Percentiles rank a stretch among this genome's conserved stretches.
Conservation (phyloP, 2,888 invertebrate genomes). For the Yponomeuta cagnagella region DNA sequence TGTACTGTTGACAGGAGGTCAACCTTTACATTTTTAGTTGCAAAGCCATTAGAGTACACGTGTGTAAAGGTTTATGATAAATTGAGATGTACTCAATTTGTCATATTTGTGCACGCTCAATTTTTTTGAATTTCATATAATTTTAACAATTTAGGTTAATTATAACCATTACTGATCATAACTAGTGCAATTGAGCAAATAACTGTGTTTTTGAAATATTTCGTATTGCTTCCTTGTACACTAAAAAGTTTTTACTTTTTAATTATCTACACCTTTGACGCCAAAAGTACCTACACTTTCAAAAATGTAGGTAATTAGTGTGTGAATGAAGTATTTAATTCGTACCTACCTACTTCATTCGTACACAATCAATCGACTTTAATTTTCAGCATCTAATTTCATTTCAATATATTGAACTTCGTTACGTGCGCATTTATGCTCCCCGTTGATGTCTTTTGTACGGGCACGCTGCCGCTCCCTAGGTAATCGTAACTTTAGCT, state of each 20-base stretch:
- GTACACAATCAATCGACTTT: neutral
- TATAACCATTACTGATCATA: neutral
- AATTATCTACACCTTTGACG: neutral
- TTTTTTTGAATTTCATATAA: neutral
- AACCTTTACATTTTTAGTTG: too few relatives aligned
- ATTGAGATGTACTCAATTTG: too few relatives aligned
- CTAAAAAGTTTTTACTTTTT: neutral
- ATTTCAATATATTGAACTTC: neutral
- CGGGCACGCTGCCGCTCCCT: slow-evolving; percentile 19
- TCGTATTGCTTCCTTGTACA: neutral
- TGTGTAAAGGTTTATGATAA: too few relatives aligned
- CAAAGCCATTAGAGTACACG: too few relatives aligned
- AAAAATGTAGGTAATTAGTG: neutral
- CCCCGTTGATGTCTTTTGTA: slow-evolving; percentile 33
- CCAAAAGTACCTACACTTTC: neutral
- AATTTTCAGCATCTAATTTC: neutral
- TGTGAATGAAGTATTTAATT: too few relatives aligned
- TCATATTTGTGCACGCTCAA: neutral
- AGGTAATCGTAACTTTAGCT: neutral
- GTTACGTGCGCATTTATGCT: neutral
- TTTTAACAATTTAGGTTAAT: neutral
- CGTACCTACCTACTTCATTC: neutral
- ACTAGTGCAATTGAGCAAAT: neutral
- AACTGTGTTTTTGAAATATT: neutral
- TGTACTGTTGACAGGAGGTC: neutral